Percentiles rank a stretch among this genome's conserved stretches.
Evolutionary conservation across 2,113 vertebrate species (phyloP).

Genomic region (Chauna torquata): DNA sequence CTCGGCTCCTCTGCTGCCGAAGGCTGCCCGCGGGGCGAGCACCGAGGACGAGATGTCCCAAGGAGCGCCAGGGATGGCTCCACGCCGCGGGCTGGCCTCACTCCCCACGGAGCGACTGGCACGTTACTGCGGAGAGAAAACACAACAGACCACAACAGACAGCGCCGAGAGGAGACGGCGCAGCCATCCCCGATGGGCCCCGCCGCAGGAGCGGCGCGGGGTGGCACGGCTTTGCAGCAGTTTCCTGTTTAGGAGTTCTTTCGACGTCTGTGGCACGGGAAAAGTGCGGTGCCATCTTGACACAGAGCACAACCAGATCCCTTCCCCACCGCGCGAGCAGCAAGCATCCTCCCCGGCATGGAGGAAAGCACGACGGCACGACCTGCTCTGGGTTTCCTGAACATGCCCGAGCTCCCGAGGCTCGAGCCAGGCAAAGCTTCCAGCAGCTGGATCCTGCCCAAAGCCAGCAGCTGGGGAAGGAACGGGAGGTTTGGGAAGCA

Average conservation of each 20-base stretch:
- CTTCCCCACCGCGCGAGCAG: background rate
- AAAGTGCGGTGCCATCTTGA: background rate
- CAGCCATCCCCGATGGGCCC: background rate
- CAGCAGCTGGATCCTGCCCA: background rate
- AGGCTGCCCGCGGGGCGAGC: background rate
- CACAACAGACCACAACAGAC: slow-evolving; percentile 21
- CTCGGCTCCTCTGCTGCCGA: background rate
- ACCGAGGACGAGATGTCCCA: background rate
- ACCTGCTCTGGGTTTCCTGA: background rate
- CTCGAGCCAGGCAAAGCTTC: background rate
- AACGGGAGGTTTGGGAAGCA: background rate
- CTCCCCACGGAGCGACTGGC: slow-evolving; percentile 8
- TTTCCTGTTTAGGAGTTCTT: slow-evolving; percentile 20
- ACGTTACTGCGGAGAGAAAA: slow-evolving; percentile 34
- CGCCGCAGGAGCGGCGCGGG: background rate
- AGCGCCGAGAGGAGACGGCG: accelerated
- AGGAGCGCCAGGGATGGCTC: accelerated
- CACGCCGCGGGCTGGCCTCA: background rate
- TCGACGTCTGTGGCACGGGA: accelerated
- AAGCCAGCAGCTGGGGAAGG: background rate
- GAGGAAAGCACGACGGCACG: background rate
- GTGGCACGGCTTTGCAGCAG: background rate
- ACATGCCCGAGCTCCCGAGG: background rate
- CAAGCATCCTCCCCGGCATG: background rate
- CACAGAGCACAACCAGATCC: background rate